A percentile compares a stretch with the other conserved stretches of the same genome.
Evolutionary conservation across 2,797 vertebrate species (phyloP).

Genomic region (Danio aesculapii): DNA sequence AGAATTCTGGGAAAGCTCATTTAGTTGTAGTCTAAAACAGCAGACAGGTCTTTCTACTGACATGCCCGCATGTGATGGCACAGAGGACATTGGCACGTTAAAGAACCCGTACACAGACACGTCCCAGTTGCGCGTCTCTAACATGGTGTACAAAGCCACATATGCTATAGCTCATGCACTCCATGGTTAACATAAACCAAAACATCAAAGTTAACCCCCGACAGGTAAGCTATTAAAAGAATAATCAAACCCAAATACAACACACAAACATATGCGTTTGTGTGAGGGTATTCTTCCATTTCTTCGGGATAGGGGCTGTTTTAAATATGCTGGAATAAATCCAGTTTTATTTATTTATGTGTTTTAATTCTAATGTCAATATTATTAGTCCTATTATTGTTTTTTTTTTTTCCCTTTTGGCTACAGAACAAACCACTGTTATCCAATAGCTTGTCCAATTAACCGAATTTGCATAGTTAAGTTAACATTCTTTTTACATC

Average conservation of each 20-base stretch:
- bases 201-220: slow-evolving; percentile 55
- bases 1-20: slow-evolving; percentile 72
- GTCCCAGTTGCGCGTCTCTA: slow-evolving; percentile 71
- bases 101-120: slow-evolving; percentile 71
- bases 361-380: too few relatives aligned
- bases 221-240: slow-evolving; percentile 59
- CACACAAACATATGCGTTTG: not conserved
- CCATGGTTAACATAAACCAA: slow-evolving; percentile 68
- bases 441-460: too few relatives aligned
- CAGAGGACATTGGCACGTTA: slow-evolving; percentile 65
- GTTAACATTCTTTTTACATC: too few relatives aligned
- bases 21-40: slow-evolving; percentile 60
- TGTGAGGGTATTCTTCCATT: not conserved
- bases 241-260: too few relatives aligned
- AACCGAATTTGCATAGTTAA: too few relatives aligned
- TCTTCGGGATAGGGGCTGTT: too few relatives aligned
- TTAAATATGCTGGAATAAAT: too few relatives aligned
- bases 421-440: too few relatives aligned
- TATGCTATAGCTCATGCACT: slow-evolving; percentile 76
- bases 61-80: slow-evolving; percentile 64
- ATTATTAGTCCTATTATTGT: too few relatives aligned
- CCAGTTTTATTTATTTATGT: not conserved
- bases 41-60: not conserved
- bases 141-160: slow-evolving; percentile 78
- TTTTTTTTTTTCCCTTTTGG: too few relatives aligned